Evolutionary conservation across 2,113 vertebrate species (phyloP).

Genomic region (Zosterops hypoxanthus): DNA sequence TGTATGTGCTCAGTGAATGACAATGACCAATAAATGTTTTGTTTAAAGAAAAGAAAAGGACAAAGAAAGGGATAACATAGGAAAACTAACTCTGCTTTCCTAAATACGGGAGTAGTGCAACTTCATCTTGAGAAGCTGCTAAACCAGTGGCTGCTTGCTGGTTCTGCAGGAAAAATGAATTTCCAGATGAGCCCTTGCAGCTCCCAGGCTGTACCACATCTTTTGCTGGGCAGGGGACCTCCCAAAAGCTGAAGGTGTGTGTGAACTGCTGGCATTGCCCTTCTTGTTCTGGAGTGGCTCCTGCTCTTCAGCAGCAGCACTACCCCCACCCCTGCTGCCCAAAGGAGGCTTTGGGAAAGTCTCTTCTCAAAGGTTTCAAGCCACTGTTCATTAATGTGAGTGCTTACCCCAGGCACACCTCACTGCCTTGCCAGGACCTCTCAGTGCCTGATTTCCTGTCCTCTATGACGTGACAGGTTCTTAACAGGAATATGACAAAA

Average conservation of each 20-base stretch:
- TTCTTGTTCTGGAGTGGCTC: not conserved
- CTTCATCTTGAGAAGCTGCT: not conserved
- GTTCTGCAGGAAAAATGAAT: not conserved
- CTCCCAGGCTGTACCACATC: rapidly evolving
- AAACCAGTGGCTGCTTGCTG: not conserved
- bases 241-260: not conserved
- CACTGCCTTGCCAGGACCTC: not conserved
- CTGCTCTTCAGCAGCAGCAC: not conserved
- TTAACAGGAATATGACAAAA: not conserved
- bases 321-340: not conserved
- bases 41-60: not conserved
- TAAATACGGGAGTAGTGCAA: not conserved
- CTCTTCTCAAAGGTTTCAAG: not conserved
- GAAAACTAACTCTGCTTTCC: not conserved
- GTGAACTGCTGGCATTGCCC: not conserved
- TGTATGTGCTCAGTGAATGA: not conserved
- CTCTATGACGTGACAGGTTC: not conserved
- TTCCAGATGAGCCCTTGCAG: not conserved
- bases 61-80: not conserved
- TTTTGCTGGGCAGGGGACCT: not conserved
- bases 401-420: not conserved
- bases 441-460: not conserved
- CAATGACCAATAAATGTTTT: not conserved
- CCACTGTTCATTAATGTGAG: too few relatives aligned
- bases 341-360: not conserved